Conservation (phyloP, 1,140 invertebrate species). For the Apocrypta bakeri region DNA sequence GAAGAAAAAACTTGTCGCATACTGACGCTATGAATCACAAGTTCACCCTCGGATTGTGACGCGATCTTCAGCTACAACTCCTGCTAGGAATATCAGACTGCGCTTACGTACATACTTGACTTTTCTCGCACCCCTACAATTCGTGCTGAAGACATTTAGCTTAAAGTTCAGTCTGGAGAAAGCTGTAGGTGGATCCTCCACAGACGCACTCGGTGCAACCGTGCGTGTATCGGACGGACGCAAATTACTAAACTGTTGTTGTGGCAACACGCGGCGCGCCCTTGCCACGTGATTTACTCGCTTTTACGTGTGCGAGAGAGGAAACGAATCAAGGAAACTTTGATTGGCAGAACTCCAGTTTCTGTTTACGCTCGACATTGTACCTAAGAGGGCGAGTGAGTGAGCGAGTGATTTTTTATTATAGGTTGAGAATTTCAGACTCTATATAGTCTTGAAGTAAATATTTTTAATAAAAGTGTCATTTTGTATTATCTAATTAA, state of each 20-base stretch:
- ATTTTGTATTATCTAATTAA: no score
- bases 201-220: not conserved
- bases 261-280: not conserved
- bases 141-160: not conserved
- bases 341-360: slow-evolving; percentile 51
- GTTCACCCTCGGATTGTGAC: no score
- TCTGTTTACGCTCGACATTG: slow-evolving; percentile 12
- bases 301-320: not conserved
- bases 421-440: no score
- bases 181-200: not conserved
- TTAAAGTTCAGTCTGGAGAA: not conserved
- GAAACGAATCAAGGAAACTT: slow-evolving; percentile 39
- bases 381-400: no score
- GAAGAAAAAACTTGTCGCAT: no score
- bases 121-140: not conserved
- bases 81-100: no score
- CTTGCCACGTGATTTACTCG: slow-evolving; percentile 31
- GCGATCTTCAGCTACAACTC: no score
- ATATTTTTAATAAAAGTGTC: no score
- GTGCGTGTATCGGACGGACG: slow-evolving; percentile 45
- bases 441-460: no score
- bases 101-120: no score
- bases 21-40: no score
- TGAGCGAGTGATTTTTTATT: no score
- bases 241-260: slow-evolving; percentile 47